Base-by-base conservation (phyloP, 2,113 vertebrate species). In the Delphinapterus leucas region DNA sequence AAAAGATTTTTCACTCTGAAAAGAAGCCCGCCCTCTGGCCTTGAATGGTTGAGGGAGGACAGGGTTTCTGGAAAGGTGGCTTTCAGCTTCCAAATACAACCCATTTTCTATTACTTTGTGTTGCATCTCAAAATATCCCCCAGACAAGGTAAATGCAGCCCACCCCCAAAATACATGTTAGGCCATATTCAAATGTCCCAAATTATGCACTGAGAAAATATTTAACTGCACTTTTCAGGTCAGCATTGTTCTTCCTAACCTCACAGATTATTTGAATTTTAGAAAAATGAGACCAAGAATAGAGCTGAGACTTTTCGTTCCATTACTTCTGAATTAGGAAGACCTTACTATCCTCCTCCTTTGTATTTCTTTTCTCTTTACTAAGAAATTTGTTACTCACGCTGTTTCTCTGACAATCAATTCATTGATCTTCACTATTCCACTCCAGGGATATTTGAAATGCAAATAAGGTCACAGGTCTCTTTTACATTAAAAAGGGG, bases 401-500 rank as follows among this genome's bases (percentile, higher is more conserved):
- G 93, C 97, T 96, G 97, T 96, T 95, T 97, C 96, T 97, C 92
- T 96, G 94, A 97, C 96, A 97, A 97, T 98, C 98, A 97, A 97
- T 98, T 95, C 98, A 98, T 98, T 97, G 97, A 98, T 98, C 96
- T 98, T 97, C 88, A 85, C 94, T 96, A 95, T 97, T 96, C 93
- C 55, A 95, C 94, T 85, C 68, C 58, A 95, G 84, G 68, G 97
- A 96, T 96, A 97, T 98, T 98, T 98, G 98, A 98, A 98, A 98
- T 98, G 98, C 97, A 97, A 97, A 98, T 98, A 89, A 96, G 96
- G 95, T 97, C 95, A 96, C 97, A 96, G 96, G 97, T 98, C 98
- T 96, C 84, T 93, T 95, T 97, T 97, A 92, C 96, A 97, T 97
- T 96, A 92, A 96, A 95, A 97, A 96, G 31, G 68, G 77, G 90